Percentiles rank a stretch among this genome's conserved stretches.
Conservation (phyloP, 2,113 vertebrate genomes). For the Chlamydotis undulata region DNA sequence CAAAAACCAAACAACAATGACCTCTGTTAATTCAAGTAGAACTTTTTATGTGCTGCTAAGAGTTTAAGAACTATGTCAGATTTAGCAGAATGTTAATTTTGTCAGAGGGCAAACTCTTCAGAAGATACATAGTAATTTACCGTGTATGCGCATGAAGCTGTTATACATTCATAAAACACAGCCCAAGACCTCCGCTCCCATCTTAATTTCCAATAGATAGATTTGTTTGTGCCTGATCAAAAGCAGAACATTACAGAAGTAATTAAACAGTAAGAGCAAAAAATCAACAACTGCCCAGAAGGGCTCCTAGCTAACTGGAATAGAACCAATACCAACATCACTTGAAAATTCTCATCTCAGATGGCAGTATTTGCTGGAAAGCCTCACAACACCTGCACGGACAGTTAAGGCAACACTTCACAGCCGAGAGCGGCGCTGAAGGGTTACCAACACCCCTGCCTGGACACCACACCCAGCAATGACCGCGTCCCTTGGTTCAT, state of each 20-base stretch:
- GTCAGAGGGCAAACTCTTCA: neutral
- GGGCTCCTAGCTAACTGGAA: neutral
- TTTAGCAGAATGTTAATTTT: neutral
- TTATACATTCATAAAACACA: neutral
- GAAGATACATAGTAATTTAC: neutral
- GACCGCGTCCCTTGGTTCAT: accelerated
- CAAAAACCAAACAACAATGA: neutral
- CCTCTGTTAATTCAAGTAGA: neutral
- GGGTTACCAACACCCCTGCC: neutral
- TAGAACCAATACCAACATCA: neutral
- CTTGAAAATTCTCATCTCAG: neutral
- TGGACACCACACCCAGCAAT: neutral
- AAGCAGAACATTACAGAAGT: neutral
- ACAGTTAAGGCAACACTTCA: neutral
- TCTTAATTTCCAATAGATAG: neutral
- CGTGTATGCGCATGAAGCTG: neutral
- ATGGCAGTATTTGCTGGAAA: neutral
- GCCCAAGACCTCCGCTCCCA: neutral
- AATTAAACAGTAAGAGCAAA: neutral
- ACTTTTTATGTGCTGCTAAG: too few relatives aligned
- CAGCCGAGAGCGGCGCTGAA: neutral
- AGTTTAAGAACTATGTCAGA: neutral
- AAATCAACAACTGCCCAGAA: neutral
- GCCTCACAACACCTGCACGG: neutral
- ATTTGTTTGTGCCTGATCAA: neutral